Evolutionary conservation across 37 sponge, comb jelly and placozoan species (phyloP), one percentile per base, ranked within the genome.

Genomic region (Cladorhizidae sp.): DNA sequence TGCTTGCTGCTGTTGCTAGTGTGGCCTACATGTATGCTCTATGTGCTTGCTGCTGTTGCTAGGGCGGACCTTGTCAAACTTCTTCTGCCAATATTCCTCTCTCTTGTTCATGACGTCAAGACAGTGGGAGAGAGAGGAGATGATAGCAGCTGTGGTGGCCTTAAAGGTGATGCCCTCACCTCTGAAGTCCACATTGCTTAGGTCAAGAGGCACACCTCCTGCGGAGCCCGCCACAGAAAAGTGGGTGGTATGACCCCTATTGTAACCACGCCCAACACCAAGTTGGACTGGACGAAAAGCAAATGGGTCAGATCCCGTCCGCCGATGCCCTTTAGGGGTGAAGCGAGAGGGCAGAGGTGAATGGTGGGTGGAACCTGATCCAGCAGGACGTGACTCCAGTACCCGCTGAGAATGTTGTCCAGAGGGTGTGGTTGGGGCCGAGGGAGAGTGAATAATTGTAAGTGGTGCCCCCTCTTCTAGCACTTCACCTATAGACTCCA

Each of bases 61-160:
- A 12, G 49, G 23, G n/a, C 80, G 22, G 36, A 90, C 96, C 91
- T 93, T 90, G 12, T 96, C 93, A 52, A 84, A 74, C 40, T 90
- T 88, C 78, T 85, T 87, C 80, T 88, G 90, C 97, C 92, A 91
- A 25, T 69, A 49, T 32, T 94, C 95, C 52, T 96, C 97, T 39
- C 95, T 87, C 70, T 82, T 85, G 36, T 21, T 43, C 78, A 94
- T 91, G 36, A 85, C 25, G 20, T 96, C 97, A 33, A 91, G 85
- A 50, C 92, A 90, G 39, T 96, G 80, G 12, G 86, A 83, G 22
- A 96, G 58, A 31, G 89, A 58, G 1, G 97, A 58, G 22, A 96
- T 70, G n/a, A 96, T 77, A 7, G 89, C 97, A 55, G 91, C 81
- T 6, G 96, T 93, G 2, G 96, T 96, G n/a, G 97, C 97, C 67